Evolutionary conservation across 37 sponge, comb jelly and placozoan species (phyloP).

Genomic region (Hexactinellida sp.): DNA sequence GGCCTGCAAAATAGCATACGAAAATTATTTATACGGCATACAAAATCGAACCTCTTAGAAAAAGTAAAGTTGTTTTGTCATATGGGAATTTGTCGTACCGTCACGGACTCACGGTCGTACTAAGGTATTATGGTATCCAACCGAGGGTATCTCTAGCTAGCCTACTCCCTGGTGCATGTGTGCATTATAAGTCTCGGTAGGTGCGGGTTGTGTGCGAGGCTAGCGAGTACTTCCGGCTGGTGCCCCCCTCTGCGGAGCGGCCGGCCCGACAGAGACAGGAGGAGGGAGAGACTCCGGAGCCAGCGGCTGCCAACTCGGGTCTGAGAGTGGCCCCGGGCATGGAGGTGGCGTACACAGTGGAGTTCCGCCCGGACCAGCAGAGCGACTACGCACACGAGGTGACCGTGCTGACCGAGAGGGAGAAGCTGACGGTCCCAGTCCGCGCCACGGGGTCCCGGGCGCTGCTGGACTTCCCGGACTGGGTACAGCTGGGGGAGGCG

Average conservation of each 20-base stretch:
- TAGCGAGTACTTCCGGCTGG: slow-evolving; percentile 78
- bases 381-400: slow-evolving; percentile 87
- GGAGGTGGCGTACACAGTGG: slow-evolving; percentile 64
- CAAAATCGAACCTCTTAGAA: too few relatives aligned
- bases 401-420: slow-evolving; percentile 79
- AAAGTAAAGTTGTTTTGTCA: too few relatives aligned
- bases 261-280: not conserved
- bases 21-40: too few relatives aligned
- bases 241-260: slow-evolving; percentile 21
- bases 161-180: too few relatives aligned
- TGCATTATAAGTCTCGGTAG: slow-evolving; percentile 25
- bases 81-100: too few relatives aligned
- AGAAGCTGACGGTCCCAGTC: slow-evolving; percentile 81
- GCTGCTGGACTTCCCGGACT: slow-evolving; percentile 93
- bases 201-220: slow-evolving; percentile 70
- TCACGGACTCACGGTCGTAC: too few relatives aligned
- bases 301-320: slow-evolving; percentile 21
- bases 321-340: slow-evolving; percentile 95
- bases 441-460: slow-evolving; percentile 70
- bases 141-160: not conserved
- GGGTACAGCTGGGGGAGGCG: slow-evolving; percentile 61
- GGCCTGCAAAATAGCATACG: too few relatives aligned
- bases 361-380: slow-evolving; percentile 75
- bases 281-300: not conserved
- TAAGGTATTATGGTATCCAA: too few relatives aligned